Conservation (phyloP, 2,888 invertebrate species). For the Pristionchus fissidentatus region DNA sequence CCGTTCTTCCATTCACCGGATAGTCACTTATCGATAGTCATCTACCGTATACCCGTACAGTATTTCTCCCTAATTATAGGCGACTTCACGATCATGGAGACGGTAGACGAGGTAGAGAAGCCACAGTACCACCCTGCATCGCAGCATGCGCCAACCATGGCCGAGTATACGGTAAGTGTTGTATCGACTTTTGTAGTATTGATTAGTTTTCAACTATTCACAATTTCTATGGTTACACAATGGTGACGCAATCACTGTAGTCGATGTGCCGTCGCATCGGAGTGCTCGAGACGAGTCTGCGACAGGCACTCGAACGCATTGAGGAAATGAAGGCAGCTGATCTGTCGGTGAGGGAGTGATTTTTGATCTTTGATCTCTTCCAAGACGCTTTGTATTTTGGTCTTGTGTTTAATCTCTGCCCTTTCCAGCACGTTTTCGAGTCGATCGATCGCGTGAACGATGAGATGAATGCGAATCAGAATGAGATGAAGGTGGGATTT, state of each 20-base stretch:
- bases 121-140: neutral
- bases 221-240: neutral
- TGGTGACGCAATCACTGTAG: neutral
- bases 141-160: neutral
- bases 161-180: neutral
- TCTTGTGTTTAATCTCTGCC: neutral
- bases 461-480: neutral
- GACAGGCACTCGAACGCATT: neutral
- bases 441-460: constrained; percentile 11
- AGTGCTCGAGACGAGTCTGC: neutral
- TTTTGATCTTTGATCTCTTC: neutral
- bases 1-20: too few species aligned
- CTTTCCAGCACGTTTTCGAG: constrained; percentile 16
- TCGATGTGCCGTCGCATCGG: constrained; percentile 12
- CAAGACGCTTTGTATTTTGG: neutral
- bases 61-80: neutral
- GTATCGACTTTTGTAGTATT: neutral
- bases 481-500: constrained; percentile 30
- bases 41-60: too few species aligned
- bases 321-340: constrained; percentile 27
- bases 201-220: neutral
- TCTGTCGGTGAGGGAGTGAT: neutral
- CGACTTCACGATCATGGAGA: constrained; percentile 29
- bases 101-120: neutral
- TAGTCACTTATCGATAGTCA: too few species aligned